A percentile compares a stretch with the other conserved stretches of the same genome.
These are phyloP conservation scores for Lamellibrachia luymesi DNA, from an alignment of 1,140 invertebrate species.

Conservation along the genomic window DNA sequence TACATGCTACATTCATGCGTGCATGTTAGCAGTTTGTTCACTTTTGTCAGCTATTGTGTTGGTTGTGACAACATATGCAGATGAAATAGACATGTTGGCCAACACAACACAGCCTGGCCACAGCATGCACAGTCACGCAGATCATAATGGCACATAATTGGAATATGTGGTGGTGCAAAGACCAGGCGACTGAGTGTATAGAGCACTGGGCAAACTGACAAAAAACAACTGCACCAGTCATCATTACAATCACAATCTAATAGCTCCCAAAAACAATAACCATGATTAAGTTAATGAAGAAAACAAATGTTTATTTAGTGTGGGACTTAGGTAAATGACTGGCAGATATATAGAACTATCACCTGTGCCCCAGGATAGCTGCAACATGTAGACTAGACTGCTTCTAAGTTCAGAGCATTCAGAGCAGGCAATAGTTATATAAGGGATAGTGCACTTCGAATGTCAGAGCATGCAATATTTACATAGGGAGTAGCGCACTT, in stretches of 20 bases:
- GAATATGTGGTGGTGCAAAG: not conserved
- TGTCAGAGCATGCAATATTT: no score
- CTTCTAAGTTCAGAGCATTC: no score
- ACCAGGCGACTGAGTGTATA: not conserved
- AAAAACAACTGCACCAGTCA: not conserved
- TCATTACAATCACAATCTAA: not conserved
- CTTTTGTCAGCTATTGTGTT: not conserved
- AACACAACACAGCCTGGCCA: not conserved
- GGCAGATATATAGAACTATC: no score
- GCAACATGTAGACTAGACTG: no score
- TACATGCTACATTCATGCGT: not conserved
- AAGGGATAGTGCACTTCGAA: no score
- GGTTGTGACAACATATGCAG: not conserved
- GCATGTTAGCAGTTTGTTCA: not conserved
- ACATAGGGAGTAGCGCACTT: no score
- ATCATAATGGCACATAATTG: not conserved
- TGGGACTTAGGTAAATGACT: not conserved
- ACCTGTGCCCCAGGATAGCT: no score
- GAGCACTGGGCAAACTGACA: not conserved
- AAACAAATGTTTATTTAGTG: not conserved
- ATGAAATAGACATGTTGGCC: not conserved
- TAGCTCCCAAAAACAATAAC: not conserved
- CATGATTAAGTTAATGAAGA: not conserved
- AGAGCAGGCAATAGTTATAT: no score
- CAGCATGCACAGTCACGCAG: not conserved